Conservation (phyloP, 2,113 vertebrate genomes). For the Chloropsis hardwickii region DNA sequence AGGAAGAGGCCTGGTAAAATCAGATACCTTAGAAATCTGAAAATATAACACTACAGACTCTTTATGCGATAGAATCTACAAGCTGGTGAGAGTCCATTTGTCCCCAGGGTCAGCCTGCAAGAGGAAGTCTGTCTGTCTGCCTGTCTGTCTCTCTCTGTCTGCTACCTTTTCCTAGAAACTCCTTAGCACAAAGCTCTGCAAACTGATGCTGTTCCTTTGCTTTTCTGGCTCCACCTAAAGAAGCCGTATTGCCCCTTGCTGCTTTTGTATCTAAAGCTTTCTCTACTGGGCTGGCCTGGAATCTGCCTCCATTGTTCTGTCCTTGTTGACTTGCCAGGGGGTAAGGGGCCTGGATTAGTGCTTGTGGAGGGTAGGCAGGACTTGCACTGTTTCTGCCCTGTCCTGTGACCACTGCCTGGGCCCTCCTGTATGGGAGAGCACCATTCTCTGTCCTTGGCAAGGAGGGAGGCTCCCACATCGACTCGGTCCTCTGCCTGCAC, state of each 20-base stretch:
- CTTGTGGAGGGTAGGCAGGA: neutral
- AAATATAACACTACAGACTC: neutral
- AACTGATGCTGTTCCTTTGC: constrained; percentile 33
- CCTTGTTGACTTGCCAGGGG: constrained; percentile 42
- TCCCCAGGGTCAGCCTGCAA: constrained; percentile 44
- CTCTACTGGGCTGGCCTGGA: constrained; percentile 30
- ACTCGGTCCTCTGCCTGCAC: neutral
- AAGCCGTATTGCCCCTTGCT: neutral
- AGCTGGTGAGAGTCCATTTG: neutral
- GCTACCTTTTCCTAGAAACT: constrained; percentile 21
- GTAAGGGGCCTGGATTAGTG: constrained; percentile 20
- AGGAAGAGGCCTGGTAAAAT: constrained; percentile 7
- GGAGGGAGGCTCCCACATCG: neutral
- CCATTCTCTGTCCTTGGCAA: neutral
- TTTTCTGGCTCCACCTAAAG: constrained; percentile 7
- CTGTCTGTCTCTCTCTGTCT: neutral
- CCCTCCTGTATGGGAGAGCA: neutral
- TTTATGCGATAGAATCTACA: neutral
- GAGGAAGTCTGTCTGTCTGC: constrained; percentile 15
- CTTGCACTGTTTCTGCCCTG: neutral
- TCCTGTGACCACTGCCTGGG: neutral
- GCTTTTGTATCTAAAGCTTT: constrained; percentile 33
- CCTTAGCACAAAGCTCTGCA: constrained; percentile 51
- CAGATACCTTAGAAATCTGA: neutral
- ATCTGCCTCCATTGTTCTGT: constrained; percentile 40